Percentiles rank a stretch among this genome's conserved stretches.
phyloP scores from a whole-genome alignment of 2,888 invertebrate genomes.

The Platerodrilus igneus region DNA sequence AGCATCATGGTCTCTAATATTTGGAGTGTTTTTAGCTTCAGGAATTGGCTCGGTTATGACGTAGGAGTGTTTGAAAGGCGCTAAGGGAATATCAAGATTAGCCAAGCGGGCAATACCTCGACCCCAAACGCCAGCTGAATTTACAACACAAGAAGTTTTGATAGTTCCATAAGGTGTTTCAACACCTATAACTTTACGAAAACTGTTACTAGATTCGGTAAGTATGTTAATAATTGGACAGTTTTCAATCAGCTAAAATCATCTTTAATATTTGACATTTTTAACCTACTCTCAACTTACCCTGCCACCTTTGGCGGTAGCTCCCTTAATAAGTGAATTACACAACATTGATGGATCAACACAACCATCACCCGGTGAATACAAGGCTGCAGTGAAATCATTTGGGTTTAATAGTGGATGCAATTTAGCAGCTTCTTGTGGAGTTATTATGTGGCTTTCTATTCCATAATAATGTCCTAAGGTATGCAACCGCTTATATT shows the following conservation, averaged over 20 bases:
- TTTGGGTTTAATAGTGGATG: slow-evolving; percentile 74
- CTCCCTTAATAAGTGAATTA: slow-evolving; percentile 67
- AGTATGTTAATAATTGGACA: slow-evolving; percentile 70
- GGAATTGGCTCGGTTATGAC: slow-evolving; percentile 76
- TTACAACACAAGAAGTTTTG: slow-evolving; percentile 72
- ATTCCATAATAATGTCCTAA: slow-evolving; percentile 75
- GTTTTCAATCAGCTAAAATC: slow-evolving; percentile 64
- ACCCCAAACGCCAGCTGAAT: slow-evolving; percentile 81
- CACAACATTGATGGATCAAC: slow-evolving; percentile 82
- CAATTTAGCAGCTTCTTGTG: slow-evolving; percentile 68
- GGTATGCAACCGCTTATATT: slow-evolving; percentile 76
- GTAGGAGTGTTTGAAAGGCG: slow-evolving; percentile 86
- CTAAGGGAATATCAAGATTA: slow-evolving; percentile 66
- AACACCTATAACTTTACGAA: slow-evolving; percentile 69
- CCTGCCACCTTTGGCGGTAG: slow-evolving; percentile 65
- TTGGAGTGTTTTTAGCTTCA: slow-evolving; percentile 70
- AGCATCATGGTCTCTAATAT: slow-evolving; percentile 81
- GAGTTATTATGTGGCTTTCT: slow-evolving; percentile 67
- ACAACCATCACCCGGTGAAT: slow-evolving; percentile 75
- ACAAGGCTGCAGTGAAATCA: slow-evolving; percentile 71
- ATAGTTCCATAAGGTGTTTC: slow-evolving; percentile 71
- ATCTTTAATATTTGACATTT: neutral
- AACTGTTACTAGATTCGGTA: slow-evolving; percentile 60
- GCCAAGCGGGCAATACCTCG: slow-evolving; percentile 65
- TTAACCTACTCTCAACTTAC: slow-evolving; percentile 45